Base-by-base conservation (phyloP, 2,888 invertebrate genomes). In the Acleris literana region DNA sequence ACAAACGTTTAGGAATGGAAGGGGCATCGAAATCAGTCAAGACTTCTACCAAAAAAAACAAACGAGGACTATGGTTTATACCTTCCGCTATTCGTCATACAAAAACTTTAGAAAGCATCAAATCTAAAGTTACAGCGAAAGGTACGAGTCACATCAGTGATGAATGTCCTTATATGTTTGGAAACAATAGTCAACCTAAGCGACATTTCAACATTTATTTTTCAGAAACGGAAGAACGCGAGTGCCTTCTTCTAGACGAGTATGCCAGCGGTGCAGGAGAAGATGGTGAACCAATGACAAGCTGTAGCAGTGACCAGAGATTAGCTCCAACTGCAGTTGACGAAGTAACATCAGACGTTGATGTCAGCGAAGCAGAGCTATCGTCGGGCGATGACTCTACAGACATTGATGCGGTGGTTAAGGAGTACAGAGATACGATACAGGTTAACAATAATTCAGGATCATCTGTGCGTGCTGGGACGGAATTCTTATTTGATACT, bases 331-430 rank as follows among this genome's bases (percentile, higher is more conserved):
- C 82, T 29, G 88, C 87, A 54, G 83, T 84, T 2, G 84, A 81
- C n/a, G 90, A 90, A 48, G 84, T 82, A 0, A 81, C 75, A 0
- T 92, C 92, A 6, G 92, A 93, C 18, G 80, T 78, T 0, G 90
- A 90, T 69, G 94, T 92, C 20, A 94, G 94, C 71, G 93, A 93
- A 51, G 92, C 88, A n/a, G 95, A 95, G n/a, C 71, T 90, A 25
- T 88, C 91, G 3, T 92, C 92, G 2, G 92, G 92, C 25, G 95
- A 95, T 70, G 95, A 94, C 70, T 95, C 95, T 1, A 96, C 96
- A 1, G 96, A 96, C 76, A 96, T 96, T 63, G 96, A 96, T 80
- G 95, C 95, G 1, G 95, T 95, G 17, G 96, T 96, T 0, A 95
- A 96, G 76, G 96, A 96, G 78, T 96, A 96, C 77, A 94, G 94